Percentiles rank a stretch among this genome's conserved stretches.
phyloP scores from a whole-genome alignment of 2,113 vertebrate species.

The Lota lota region DNA sequence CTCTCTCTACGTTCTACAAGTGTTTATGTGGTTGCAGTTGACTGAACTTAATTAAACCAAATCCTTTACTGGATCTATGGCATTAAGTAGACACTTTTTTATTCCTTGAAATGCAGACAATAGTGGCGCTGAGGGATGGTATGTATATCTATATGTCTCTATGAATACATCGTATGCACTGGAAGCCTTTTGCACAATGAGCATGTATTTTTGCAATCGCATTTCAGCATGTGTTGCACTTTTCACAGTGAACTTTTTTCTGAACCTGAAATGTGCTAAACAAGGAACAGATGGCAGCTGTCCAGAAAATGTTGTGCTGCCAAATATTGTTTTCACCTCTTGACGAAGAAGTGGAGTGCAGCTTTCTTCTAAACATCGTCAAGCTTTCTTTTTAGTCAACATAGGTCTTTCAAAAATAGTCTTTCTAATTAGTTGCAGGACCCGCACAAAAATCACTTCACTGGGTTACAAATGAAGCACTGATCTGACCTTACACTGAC shows the following conservation, averaged over 20 bases:
- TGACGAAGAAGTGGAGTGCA: not conserved
- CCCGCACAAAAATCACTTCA: too few relatives aligned
- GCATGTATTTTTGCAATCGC: not conserved
- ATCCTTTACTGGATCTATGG: too few relatives aligned
- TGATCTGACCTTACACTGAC: too few relatives aligned
- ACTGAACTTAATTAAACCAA: too few relatives aligned
- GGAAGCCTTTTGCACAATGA: not conserved
- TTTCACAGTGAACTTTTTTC: not conserved
- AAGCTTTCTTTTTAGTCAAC: too few relatives aligned
- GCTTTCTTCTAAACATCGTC: not conserved
- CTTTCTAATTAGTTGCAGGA: too few relatives aligned
- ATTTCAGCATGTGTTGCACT: not conserved
- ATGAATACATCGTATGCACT: not conserved
- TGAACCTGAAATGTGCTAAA: not conserved
- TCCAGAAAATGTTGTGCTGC: conserved; percentile 8
- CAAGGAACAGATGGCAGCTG: conserved; percentile 8
- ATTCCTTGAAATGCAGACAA: not conserved
- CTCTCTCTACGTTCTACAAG: too few relatives aligned
- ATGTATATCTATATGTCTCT: too few relatives aligned
- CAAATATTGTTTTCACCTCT: conserved; percentile 5
- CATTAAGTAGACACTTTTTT: not conserved
- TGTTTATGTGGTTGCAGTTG: too few relatives aligned
- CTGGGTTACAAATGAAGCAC: too few relatives aligned
- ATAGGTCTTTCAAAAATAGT: too few relatives aligned
- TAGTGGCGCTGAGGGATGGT: not conserved